Conservation (phyloP, 2,797 vertebrate species). For the Hypotaenidia okinawae region DNA sequence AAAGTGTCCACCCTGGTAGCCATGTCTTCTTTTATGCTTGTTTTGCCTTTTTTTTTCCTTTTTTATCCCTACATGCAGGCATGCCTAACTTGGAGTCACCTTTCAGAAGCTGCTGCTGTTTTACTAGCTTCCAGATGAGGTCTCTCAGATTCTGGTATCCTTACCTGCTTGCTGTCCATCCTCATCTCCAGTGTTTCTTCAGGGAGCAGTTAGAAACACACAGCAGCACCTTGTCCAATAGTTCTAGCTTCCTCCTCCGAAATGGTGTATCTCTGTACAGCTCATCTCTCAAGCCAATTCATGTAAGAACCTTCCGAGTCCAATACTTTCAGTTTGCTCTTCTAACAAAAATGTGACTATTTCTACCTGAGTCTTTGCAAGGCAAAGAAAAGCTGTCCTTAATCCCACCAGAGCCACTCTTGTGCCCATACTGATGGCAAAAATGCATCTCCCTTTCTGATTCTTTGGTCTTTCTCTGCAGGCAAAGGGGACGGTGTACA, state of each 20-base stretch:
- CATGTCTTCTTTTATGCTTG: not conserved
- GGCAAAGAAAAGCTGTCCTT: not conserved
- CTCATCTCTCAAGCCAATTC: not conserved
- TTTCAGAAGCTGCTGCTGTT: not conserved
- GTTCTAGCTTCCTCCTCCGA: not conserved
- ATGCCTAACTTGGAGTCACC: not conserved
- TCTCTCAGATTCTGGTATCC: not conserved
- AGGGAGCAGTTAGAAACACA: not conserved
- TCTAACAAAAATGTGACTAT: not conserved
- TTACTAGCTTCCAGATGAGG: not conserved
- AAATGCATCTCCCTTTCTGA: not conserved
- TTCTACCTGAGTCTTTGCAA: not conserved
- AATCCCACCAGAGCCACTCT: rapidly evolving
- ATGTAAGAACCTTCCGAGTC: not conserved
- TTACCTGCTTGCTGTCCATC: not conserved
- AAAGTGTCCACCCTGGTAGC: not conserved
- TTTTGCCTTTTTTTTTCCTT: too few relatives aligned
- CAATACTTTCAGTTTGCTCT: not conserved
- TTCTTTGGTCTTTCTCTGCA: not conserved
- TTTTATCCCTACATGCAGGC: not conserved
- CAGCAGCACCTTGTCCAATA: not conserved
- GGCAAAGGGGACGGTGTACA: not conserved
- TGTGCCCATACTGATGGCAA: not conserved
- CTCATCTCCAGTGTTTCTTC: not conserved
- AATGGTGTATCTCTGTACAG: rapidly evolving